Percentiles rank a stretch among this genome's conserved stretches.
Conservation (phyloP, 2,888 invertebrate genomes). For the Morpho deidamia region DNA sequence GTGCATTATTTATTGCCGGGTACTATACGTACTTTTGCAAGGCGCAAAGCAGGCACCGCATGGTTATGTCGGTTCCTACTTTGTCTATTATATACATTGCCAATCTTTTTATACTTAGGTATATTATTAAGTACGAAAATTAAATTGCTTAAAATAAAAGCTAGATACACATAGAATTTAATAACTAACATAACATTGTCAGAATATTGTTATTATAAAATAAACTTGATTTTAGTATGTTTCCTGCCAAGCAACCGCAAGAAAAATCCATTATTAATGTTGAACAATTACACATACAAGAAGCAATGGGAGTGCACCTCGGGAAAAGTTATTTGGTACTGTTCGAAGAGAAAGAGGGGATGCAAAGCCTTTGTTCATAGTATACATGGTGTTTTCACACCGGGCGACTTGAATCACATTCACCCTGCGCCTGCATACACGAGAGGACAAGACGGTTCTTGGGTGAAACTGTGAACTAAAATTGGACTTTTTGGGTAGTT, state of each 20-base stretch:
- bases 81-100: too few relatives aligned
- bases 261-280: conserved; percentile 28
- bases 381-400: conserved; percentile 20
- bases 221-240: conserved; percentile 17
- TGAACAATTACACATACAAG: conserved; percentile 26
- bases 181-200: too few relatives aligned
- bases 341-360: conserved; percentile 26
- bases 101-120: too few relatives aligned
- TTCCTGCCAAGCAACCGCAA: conserved; percentile 28
- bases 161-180: too few relatives aligned
- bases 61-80: too few relatives aligned
- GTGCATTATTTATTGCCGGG: too few relatives aligned
- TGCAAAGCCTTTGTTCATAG: conserved; percentile 28
- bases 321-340: conserved; percentile 29
- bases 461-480: conserved; percentile 24
- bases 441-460: conserved; percentile 22
- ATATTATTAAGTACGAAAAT: too few relatives aligned
- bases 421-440: conserved; percentile 24
- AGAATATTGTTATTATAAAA: neutral
- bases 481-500: too few relatives aligned
- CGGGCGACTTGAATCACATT: conserved; percentile 13
- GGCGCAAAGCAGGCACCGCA: too few relatives aligned
- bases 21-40: too few relatives aligned
- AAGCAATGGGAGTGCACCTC: conserved; percentile 18
- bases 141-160: too few relatives aligned